Evolutionary conservation across 2,888 invertebrate genomes (phyloP), one percentile per base, ranked within the genome.

Genomic region (Tetranychus piercei): DNA sequence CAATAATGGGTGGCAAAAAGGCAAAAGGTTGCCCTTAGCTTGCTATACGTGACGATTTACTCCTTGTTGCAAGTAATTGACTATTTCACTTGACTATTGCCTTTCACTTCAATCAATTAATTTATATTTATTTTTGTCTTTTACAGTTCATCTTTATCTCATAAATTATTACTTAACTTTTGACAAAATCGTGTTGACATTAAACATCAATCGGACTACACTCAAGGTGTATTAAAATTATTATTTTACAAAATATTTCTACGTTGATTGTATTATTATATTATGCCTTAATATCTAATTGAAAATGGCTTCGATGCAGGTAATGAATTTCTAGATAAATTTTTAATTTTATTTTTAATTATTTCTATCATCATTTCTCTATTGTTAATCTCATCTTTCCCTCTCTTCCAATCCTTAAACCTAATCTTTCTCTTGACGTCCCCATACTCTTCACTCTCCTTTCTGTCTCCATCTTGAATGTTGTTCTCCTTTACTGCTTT

Each of bases 361-460:
- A 34, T 34, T 34, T 34, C 4, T 34, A 34, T 7, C 55, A 9
- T 55, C 55, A 55, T 55, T 6, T 55, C 15, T 55, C 55, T 15
- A 55, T 34, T 34, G 34, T 34, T 34, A 34, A 34, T 34, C 34
- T 34, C 34, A 34, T 34, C 34, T 34, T 34, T 55, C 8, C 15
- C 55, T 15, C 55, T 55, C 55, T 7, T 6, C 55, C 55, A 55
- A 9, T 55, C 9, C 55, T 55, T 15, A 15, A 55, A 55, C 15
- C 9, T 45, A 45, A 11, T 45, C 67, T 67, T 6, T 67, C 67
- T 67, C 5, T 67, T n/a, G 9, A 11, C 23, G 18, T 67, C 67
- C 55, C 55, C 55, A 18, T n/a, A 18, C 67, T 67, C 67, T 67
- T 67, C 67, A 18, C 67, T 69, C 20, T 69, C n/a, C 20, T 69